Evolutionary conservation across 1,140 invertebrate species (phyloP).

Genomic region (Probaryconus sp.): DNA sequence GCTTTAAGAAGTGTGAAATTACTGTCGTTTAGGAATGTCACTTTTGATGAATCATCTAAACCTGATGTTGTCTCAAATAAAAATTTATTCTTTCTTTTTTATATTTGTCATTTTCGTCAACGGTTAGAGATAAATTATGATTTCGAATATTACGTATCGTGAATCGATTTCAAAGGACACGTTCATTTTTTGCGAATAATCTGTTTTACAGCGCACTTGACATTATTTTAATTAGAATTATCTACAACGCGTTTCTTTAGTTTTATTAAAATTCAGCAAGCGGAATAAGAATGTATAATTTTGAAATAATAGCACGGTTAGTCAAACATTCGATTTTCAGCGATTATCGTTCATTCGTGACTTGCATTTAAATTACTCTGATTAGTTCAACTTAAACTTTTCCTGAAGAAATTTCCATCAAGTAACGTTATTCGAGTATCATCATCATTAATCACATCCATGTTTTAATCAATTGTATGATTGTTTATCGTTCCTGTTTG

Average conservation of each 20-base stretch:
- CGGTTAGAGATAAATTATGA: too few relatives aligned
- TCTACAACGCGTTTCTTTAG: too few relatives aligned
- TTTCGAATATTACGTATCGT: not conserved
- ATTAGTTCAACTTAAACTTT: conserved; percentile 23
- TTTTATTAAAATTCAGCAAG: too few relatives aligned
- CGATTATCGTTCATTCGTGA: conserved; percentile 25
- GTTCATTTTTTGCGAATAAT: too few relatives aligned
- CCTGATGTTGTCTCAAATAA: not conserved
- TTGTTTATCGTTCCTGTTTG: too few relatives aligned
- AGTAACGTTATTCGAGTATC: conserved; percentile 7
- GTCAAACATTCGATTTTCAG: conserved; percentile 20
- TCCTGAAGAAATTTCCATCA: conserved; percentile 4
- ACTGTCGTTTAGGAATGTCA: not conserved
- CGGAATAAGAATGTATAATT: not conserved
- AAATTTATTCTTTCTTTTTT: not conserved
- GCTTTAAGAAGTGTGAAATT: not conserved
- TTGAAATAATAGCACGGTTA: conserved; percentile 7
- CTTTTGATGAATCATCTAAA: too few relatives aligned
- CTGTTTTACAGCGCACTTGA: too few relatives aligned
- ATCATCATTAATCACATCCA: conserved; percentile 14
- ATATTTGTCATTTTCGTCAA: too few relatives aligned
- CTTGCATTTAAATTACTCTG: conserved; percentile 13
- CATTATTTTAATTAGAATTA: too few relatives aligned
- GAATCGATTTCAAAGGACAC: too few relatives aligned
- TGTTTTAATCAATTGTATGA: too few relatives aligned